phyloP scores from a whole-genome alignment of 1,140 invertebrate species.

The Calliopsis andreniformis region DNA sequence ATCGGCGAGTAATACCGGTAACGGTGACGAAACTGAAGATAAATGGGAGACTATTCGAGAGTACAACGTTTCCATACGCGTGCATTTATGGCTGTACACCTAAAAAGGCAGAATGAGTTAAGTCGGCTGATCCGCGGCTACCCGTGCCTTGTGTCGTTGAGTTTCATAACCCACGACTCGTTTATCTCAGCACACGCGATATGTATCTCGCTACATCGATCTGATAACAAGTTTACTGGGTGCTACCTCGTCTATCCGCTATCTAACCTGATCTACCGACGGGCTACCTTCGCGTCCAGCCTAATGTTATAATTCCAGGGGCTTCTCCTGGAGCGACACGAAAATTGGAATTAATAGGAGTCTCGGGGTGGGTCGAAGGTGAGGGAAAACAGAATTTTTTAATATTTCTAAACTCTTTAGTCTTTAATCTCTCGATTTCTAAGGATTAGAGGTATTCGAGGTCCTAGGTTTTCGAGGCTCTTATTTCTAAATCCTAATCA shows the following conservation, averaged over 20 bases:
- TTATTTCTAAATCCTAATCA: too few species aligned
- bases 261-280: conserved; percentile 43
- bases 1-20: neutral
- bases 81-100: neutral
- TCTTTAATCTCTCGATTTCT: too few species aligned
- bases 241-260: conserved; percentile 47
- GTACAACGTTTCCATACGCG: neutral
- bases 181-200: conserved; percentile 39
- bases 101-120: conserved; percentile 6
- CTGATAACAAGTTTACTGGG: conserved; percentile 48
- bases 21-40: conserved; percentile 6
- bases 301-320: conserved; percentile 48
- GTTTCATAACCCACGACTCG: conserved; percentile 41
- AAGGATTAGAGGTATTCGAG: too few species aligned
- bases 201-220: conserved; percentile 47
- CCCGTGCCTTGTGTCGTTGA: conserved; percentile 17
- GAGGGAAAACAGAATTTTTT: too few species aligned
- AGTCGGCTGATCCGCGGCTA: neutral
- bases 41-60: neutral
- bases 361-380: too few species aligned
- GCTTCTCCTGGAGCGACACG: neutral
- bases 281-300: neutral
- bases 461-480: too few species aligned
- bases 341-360: too few species aligned
- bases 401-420: too few species aligned